Evolutionary conservation across 2,888 invertebrate species (phyloP).

Genomic region (Melinaea menophilus): DNA sequence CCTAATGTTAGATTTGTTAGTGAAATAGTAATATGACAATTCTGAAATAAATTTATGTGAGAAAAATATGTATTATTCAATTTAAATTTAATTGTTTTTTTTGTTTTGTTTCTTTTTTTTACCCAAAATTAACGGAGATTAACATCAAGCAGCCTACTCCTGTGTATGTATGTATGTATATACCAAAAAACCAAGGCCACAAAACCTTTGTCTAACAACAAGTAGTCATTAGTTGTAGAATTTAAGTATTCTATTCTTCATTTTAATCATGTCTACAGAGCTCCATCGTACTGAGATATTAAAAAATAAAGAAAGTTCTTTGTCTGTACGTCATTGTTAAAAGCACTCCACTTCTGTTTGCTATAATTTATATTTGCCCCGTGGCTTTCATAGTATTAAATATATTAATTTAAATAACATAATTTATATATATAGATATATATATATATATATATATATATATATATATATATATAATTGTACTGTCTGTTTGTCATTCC

Average conservation of each 20-base stretch:
- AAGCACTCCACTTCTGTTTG: background rate
- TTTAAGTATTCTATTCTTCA: conserved; percentile 3
- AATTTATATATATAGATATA: too few relatives aligned
- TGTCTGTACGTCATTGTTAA: background rate
- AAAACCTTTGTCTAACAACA: conserved; percentile 18
- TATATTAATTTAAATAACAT: background rate
- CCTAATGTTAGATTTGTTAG: too few relatives aligned
- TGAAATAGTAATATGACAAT: too few relatives aligned
- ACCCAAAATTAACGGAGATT: too few relatives aligned
- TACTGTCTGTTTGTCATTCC: too few relatives aligned
- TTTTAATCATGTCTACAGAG: conserved; percentile 4
- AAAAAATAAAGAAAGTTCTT: conserved; percentile 5
- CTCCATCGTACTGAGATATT: background rate
- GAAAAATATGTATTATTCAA: too few relatives aligned
- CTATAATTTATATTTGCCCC: background rate
- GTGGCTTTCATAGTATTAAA: background rate
- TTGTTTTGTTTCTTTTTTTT: too few relatives aligned
- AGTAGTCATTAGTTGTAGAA: conserved; percentile 12
- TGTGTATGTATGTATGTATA: background rate
- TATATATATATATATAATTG: too few relatives aligned
- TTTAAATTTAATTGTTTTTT: too few relatives aligned
- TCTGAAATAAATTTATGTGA: too few relatives aligned
- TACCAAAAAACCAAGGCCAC: background rate
- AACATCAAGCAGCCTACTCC: background rate
- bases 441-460: too few relatives aligned